phyloP scores from a whole-genome alignment of 2,797 vertebrate species.

The Sorex maritimensis region DNA sequence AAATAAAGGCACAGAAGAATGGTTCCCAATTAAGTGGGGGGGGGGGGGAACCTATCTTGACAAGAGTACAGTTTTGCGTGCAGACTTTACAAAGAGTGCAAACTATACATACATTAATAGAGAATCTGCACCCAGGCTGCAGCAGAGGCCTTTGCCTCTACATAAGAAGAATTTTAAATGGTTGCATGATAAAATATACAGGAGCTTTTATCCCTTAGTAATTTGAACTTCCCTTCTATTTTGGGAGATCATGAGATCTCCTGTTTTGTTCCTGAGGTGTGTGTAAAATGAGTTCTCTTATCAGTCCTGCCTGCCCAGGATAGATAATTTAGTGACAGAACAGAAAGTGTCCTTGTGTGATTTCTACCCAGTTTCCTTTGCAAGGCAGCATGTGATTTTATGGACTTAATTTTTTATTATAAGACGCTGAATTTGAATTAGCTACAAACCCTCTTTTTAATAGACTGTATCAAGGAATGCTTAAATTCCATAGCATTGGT shows the following conservation, averaged over 20 bases:
- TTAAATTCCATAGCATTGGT: slow-evolving; percentile 29
- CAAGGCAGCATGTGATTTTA: slow-evolving; percentile 41
- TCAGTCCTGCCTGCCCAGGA: slow-evolving; percentile 65
- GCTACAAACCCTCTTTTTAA: slow-evolving; percentile 55
- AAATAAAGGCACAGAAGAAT: background rate
- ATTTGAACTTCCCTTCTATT: slow-evolving; percentile 24
- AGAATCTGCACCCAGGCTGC: background rate
- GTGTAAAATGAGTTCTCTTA: slow-evolving; percentile 66
- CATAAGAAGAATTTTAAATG: background rate
- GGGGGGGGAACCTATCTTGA: background rate
- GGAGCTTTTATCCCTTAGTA: background rate
- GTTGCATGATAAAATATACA: background rate
- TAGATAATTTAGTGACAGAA: slow-evolving; percentile 73
- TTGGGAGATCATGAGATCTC: slow-evolving; percentile 14
- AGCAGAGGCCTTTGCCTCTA: background rate
- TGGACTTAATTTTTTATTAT: slow-evolving; percentile 3
- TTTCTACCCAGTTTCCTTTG: slow-evolving; percentile 56
- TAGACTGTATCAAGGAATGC: slow-evolving; percentile 61
- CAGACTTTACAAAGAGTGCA: no score
- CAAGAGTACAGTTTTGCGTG: no score
- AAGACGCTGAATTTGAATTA: slow-evolving; percentile 73
- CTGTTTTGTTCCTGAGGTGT: background rate
- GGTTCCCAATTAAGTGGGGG: background rate
- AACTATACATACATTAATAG: no score
- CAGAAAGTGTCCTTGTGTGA: background rate